Conservation (phyloP, 2,113 vertebrate genomes). For the Ramphastos sulfuratus region DNA sequence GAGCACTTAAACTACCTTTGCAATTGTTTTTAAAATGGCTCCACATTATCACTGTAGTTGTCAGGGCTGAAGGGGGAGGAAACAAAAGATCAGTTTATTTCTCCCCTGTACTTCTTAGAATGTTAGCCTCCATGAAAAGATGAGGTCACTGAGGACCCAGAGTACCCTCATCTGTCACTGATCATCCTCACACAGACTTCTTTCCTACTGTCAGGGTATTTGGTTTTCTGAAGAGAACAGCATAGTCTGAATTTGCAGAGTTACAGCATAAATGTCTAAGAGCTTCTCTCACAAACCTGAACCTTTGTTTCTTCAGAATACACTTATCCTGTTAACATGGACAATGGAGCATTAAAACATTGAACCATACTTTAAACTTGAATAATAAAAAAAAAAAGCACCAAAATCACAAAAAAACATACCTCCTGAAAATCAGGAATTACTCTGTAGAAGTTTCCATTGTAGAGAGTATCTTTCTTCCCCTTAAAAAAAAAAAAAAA, state of each 20-base stretch:
- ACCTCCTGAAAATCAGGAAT: slow-evolving; percentile 49
- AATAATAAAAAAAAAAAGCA: neutral
- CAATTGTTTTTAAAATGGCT: neutral
- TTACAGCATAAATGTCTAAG: neutral
- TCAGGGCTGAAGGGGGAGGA: rapidly evolving
- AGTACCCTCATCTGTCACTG: neutral
- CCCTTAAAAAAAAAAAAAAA: neutral
- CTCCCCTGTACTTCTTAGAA: neutral
- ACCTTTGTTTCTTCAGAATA: neutral
- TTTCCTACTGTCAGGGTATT: neutral
- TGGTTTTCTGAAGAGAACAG: neutral
- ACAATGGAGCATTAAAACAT: neutral
- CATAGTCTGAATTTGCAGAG: neutral
- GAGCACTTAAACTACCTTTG: neutral
- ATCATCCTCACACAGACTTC: neutral
- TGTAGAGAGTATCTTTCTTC: slow-evolving; percentile 8
- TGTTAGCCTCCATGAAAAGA: neutral
- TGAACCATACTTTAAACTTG: neutral
- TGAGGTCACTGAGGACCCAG: neutral
- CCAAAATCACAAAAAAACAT: neutral
- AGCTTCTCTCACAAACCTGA: neutral
- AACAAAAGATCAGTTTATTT: neutral
- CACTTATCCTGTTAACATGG: neutral
- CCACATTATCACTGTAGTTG: neutral
- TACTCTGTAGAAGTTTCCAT: slow-evolving; percentile 9